These are phyloP conservation scores for Polymixis flavicincta DNA, from an alignment of 2,888 invertebrate species.

Conservation along the genomic window DNA sequence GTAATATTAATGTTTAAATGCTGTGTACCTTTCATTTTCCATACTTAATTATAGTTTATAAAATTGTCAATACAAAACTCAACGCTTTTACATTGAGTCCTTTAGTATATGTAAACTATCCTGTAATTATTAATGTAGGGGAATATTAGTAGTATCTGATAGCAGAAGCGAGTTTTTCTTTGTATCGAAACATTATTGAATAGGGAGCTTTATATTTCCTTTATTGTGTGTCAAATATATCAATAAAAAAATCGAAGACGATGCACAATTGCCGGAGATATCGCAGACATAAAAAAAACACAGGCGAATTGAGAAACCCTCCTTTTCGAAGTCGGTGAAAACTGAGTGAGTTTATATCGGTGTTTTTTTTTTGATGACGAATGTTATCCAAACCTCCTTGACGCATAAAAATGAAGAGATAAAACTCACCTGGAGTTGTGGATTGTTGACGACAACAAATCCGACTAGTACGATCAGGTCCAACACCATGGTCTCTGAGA, in stretches of 20 bases:
- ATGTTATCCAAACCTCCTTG: not conserved
- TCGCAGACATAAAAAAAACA: too few species aligned
- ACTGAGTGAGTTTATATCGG: too few species aligned
- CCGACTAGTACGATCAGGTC: slow-evolving; percentile 95
- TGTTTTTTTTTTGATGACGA: not conserved
- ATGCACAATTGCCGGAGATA: too few species aligned
- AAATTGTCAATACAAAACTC: too few species aligned
- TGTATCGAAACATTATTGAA: not conserved
- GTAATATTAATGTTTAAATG: not conserved
- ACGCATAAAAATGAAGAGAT: not conserved
- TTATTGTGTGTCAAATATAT: not conserved
- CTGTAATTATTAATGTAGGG: not conserved
- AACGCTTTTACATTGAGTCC: not conserved
- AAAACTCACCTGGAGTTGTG: slow-evolving; percentile 80
- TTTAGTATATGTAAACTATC: not conserved
- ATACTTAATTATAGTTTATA: not conserved
- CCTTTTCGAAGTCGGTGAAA: too few species aligned
- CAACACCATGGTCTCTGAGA: slow-evolving; percentile 92
- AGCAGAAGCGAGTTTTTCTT: not conserved
- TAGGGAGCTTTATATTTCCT: not conserved
- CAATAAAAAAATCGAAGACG: too few species aligned
- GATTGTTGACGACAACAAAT: slow-evolving; percentile 95
- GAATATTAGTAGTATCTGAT: not conserved
- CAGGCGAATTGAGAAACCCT: too few species aligned
- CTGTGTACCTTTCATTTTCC: not conserved